Percentiles rank a stretch among this genome's conserved stretches.
These are phyloP conservation scores for Pogona vitticeps DNA, from an alignment of 2,113 vertebrate species.

Conservation along the genomic window DNA sequence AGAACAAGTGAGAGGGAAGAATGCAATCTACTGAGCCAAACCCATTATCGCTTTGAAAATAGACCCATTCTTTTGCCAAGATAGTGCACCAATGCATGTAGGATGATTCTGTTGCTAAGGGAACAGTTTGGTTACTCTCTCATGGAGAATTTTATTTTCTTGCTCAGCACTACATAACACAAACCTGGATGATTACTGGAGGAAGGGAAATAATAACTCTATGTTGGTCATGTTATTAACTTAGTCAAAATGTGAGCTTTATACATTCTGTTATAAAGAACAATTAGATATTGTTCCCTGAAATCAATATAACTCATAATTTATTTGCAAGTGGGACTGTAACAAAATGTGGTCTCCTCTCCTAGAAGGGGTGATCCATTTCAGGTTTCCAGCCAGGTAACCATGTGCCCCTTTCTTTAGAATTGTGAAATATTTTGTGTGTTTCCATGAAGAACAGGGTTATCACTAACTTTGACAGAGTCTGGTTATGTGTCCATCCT, in stretches of 20 bases:
- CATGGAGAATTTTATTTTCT: not conserved
- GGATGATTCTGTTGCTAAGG: not conserved
- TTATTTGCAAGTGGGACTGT: no score
- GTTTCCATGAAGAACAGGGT: no score
- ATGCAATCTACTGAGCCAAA: constrained; percentile 44
- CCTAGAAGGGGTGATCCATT: no score
- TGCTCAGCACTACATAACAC: not conserved
- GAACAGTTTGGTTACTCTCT: not conserved
- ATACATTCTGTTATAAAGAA: not conserved
- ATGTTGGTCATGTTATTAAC: not conserved
- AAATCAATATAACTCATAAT: not conserved
- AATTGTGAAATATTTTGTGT: no score
- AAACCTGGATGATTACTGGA: not conserved
- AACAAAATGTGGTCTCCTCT: no score
- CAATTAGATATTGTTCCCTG: not conserved
- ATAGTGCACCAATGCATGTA: constrained; percentile 47
- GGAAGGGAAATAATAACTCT: not conserved
- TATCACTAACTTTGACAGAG: no score
- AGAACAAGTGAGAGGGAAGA: constrained; percentile 36
- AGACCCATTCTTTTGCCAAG: constrained; percentile 45
- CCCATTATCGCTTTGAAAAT: constrained; percentile 42
- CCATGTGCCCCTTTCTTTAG: not conserved
- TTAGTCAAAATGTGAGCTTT: not conserved
- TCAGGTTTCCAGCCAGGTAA: not conserved
- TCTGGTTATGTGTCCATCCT: no score